Percentiles rank a stretch among this genome's conserved stretches.
phyloP scores from a whole-genome alignment of 2,888 invertebrate genomes.

The Ophion obscuratus region DNA sequence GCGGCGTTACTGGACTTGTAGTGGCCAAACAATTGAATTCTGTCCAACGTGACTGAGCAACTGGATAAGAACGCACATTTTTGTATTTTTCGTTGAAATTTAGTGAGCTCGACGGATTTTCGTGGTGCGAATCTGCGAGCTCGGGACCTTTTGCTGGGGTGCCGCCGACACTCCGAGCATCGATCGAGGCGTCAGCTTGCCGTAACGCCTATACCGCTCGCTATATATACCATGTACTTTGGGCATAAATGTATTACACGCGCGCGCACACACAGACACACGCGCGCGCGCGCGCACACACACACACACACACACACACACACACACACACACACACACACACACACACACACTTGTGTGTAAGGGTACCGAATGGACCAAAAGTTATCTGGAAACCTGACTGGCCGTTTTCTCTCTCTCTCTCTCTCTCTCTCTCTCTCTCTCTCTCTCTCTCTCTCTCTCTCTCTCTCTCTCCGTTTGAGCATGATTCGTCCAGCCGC shows the following conservation, averaged over 20 bases:
- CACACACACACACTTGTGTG: background rate
- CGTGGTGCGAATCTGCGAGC: constrained; percentile 38
- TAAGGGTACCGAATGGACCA: constrained; percentile 21
- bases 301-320: background rate
- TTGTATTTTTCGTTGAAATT: background rate
- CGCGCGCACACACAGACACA: background rate
- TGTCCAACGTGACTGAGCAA: too few species aligned
- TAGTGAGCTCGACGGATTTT: constrained; percentile 19
- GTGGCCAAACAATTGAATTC: too few species aligned
- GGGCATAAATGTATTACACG: constrained; percentile 23
- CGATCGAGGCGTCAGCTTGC: constrained; percentile 84
- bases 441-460: too few species aligned
- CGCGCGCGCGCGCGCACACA: background rate
- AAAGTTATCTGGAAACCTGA: constrained; percentile 10
- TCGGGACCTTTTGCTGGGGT: constrained; percentile 70
- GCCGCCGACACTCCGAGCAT: constrained; percentile 81
- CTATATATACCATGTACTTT: constrained; percentile 48
- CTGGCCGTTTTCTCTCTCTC: background rate
- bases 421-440: background rate
- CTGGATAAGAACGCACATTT: background rate
- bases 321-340: background rate
- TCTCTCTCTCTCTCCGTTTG: too few species aligned
- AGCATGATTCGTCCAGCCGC: too few species aligned
- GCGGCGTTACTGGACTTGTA: too few species aligned
- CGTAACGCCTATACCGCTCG: constrained; percentile 79